Conservation (phyloP, 1,140 invertebrate genomes). For the Sycophila sp. region DNA sequence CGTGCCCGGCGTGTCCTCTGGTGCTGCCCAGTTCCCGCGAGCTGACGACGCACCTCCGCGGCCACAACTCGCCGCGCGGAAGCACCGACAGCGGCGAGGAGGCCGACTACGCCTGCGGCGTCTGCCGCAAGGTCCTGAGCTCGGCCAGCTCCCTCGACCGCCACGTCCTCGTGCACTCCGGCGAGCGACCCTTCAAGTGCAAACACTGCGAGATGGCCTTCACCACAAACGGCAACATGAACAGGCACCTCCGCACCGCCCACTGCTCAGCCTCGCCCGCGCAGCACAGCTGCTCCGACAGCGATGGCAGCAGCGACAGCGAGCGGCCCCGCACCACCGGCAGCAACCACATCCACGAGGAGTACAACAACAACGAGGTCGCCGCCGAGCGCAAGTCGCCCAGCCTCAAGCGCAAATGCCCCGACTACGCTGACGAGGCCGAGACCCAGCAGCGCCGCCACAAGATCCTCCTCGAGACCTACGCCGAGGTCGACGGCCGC, state of each 20-base stretch:
- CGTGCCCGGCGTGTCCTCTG: constrained; percentile 70
- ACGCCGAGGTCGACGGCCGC: constrained; percentile 17
- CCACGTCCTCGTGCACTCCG: constrained; percentile 80
- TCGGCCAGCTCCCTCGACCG: constrained; percentile 82
- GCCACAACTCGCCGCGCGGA: constrained; percentile 65
- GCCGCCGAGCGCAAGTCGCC: constrained; percentile 48
- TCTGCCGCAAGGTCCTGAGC: constrained; percentile 71
- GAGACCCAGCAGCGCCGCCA: constrained; percentile 46
- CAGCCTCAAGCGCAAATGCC: constrained; percentile 50
- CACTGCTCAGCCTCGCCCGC: constrained; percentile 54
- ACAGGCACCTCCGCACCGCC: constrained; percentile 81
- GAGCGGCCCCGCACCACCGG: constrained; percentile 60
- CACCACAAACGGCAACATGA: constrained; percentile 90
- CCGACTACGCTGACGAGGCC: constrained; percentile 42
- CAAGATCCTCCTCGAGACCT: constrained; percentile 48
- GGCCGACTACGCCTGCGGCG: constrained; percentile 59
- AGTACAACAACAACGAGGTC: constrained; percentile 61
- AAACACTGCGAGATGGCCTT: constrained; percentile 83
- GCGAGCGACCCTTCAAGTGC: constrained; percentile 81
- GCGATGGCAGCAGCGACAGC: constrained; percentile 62
- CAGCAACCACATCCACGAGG: constrained; percentile 59
- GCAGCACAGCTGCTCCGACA: constrained; percentile 55
- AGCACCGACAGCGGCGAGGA: constrained; percentile 44
- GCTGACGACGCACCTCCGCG: constrained; percentile 71
- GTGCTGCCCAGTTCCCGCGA: constrained; percentile 66